Base-by-base conservation (phyloP, 2,888 invertebrate species). In the Gandaritis pyraliata region DNA sequence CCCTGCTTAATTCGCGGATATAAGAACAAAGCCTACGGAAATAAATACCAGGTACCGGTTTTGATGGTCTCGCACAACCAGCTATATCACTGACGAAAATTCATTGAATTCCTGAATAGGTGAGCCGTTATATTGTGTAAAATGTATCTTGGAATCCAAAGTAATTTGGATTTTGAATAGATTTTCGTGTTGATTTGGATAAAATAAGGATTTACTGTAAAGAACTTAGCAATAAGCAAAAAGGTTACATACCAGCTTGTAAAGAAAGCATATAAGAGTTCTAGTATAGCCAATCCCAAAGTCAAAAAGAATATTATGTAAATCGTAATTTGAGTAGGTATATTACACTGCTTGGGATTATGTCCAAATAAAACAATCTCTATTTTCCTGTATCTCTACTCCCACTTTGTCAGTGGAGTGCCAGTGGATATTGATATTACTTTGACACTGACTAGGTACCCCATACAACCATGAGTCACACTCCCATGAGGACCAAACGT, bases 11-110 rank as follows among this genome's bases (percentile, higher is more conserved):
- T 89, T 90, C 88, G 85, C 81, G 86, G 85, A 88, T 88, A 89
- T 85, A 88, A 89, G 88, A 88, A 90, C 88, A 88, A 90, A 88
- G 86, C 88, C 86, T 78, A 77, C 78, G 73, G 80, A 87, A 88
- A 90, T 88, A 90, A 88, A 91, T 88, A 87, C 71, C 71, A 69
- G 65, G 73, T 78, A 78, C 75, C 81, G 80, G 80, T 72, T 80
- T 81, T 80, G 81, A 78, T 68, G 77, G 77, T 77, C 72, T 59
- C 72, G 52, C 72, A 51, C 73, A 71, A 74, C 70, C 78, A 73
- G 79, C 74, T n/a, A n/a, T n/a, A n/a, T n/a, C n/a, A n/a, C n/a
- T 80, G 73, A 75, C 74, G 64, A 78, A 83, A 82, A 84, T 82
- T 85, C 81, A 83, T 82, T 75, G 76, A 81, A 83, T 78, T 77